Evolutionary conservation across 2,113 vertebrate genomes (phyloP).

Genomic region (Corythoichthys haematopterus): DNA sequence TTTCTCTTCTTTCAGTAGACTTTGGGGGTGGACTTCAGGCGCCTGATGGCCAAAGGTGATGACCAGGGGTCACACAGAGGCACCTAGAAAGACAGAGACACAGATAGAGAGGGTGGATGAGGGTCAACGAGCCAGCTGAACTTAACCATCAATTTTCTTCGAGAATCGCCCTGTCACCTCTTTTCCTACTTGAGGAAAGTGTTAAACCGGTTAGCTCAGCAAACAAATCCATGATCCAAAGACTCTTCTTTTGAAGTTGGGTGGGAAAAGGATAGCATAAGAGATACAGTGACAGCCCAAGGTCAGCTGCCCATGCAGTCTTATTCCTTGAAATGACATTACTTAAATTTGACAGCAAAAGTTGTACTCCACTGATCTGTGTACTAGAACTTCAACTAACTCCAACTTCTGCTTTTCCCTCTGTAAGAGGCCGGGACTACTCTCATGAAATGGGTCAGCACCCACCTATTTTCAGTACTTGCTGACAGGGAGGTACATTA

Average conservation of each 20-base stretch:
- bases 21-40: constrained; percentile 57
- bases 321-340: constrained; percentile 21
- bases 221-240: constrained; percentile 35
- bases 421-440: constrained; percentile 19
- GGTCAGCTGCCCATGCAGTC: constrained; percentile 32
- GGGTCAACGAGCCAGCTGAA: constrained; percentile 67
- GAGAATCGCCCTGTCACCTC: constrained; percentile 51
- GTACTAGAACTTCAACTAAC: constrained; percentile 55
- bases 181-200: constrained; percentile 34
- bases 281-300: constrained; percentile 39
- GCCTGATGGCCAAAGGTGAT: constrained; percentile 54
- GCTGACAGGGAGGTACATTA: constrained; percentile 69
- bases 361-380: constrained; percentile 24
- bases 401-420: no score
- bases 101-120: constrained; percentile 56
- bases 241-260: constrained; percentile 32
- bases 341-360: constrained; percentile 33
- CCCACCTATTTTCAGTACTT: constrained; percentile 65
- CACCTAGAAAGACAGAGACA: constrained; percentile 40
- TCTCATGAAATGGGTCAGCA: constrained; percentile 68
- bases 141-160: constrained; percentile 71
- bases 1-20: constrained; percentile 42
- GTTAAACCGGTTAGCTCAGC: constrained; percentile 54
- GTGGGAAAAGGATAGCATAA: constrained; percentile 40
- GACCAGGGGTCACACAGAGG: constrained; percentile 46